Conservation (phyloP, 2,113 vertebrate genomes). For the Gopherus flavomarginatus region DNA sequence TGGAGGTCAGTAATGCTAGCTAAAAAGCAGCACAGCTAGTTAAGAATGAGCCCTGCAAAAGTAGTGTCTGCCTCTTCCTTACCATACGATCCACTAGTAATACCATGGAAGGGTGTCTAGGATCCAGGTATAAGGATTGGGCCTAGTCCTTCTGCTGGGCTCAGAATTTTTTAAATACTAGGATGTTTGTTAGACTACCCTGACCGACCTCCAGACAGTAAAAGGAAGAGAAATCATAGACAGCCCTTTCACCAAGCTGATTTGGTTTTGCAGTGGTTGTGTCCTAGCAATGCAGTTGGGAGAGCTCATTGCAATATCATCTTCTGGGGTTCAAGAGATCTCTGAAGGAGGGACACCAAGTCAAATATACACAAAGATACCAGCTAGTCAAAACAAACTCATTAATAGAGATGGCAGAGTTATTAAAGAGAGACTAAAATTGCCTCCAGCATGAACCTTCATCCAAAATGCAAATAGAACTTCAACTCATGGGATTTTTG, state of each 20-base stretch:
- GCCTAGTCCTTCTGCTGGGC: neutral
- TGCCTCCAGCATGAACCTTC: neutral
- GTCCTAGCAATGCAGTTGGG: neutral
- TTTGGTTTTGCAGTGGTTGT: neutral
- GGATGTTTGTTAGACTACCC: neutral
- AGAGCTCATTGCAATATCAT: neutral
- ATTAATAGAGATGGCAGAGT: neutral
- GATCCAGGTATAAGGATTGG: neutral
- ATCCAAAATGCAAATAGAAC: neutral
- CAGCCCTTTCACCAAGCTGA: neutral
- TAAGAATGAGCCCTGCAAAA: neutral
- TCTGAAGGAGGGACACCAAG: neutral
- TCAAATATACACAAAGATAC: neutral
- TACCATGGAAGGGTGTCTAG: neutral
- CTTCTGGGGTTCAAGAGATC: neutral
- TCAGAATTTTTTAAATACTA: neutral
- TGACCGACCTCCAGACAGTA: neutral
- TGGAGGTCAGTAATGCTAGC: neutral
- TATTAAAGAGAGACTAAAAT: neutral
- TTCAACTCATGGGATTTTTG: neutral
- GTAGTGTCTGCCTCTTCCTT: neutral
- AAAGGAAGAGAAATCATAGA: neutral
- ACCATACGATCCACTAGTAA: neutral
- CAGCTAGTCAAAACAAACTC: neutral
- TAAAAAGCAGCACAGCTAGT: neutral